Evolutionary conservation across 2,113 vertebrate genomes (phyloP), one percentile per base, ranked within the genome.

Genomic region (Gallinago undulata): DNA sequence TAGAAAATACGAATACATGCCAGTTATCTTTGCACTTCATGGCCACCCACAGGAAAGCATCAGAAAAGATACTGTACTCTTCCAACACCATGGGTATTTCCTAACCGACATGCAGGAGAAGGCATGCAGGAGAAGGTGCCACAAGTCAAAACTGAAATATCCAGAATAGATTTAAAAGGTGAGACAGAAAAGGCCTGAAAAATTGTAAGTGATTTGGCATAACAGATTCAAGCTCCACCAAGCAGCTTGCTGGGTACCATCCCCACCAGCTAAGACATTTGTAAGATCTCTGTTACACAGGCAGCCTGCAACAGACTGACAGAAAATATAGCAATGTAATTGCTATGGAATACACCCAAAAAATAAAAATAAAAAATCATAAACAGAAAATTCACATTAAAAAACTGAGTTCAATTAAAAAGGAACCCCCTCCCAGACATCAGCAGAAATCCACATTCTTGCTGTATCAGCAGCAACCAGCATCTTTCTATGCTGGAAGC

Each of bases 391-490:
- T 8, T 12, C 5, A 23, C 6, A 31, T 22, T 21, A 67, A 9
- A 10, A 47, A 74, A n/a, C 4, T 18, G 9, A 56, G 15, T 35
- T 79, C 37, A 22, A 39, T 19, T 50, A 6, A 10, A 48, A 64
- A 60, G n/a, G 4, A 24, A 51, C 5, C 1, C 6, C 10, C 35
- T 43, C 57, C 7, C 30, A 53, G 67, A 17, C 2, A 14, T 23
- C 41, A 72, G 31, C 43, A 57, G 23, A 89, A 93, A 86, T 10
- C 15, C 27, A 6, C 1, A 1, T 19, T 80, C 15, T 51, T 1
- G 3, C 14, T 2, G 2, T 27, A 55, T 39, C 37, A 88, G 62
- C 45, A 92, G 23, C 11, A 27, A 55, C 2, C 0, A 1, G 12
- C 7, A 53, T 11, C 2, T 43, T 33, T 6, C 6, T 4, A 28